phyloP scores from a whole-genome alignment of 2,888 invertebrate genomes.

The Allygus modestus region DNA sequence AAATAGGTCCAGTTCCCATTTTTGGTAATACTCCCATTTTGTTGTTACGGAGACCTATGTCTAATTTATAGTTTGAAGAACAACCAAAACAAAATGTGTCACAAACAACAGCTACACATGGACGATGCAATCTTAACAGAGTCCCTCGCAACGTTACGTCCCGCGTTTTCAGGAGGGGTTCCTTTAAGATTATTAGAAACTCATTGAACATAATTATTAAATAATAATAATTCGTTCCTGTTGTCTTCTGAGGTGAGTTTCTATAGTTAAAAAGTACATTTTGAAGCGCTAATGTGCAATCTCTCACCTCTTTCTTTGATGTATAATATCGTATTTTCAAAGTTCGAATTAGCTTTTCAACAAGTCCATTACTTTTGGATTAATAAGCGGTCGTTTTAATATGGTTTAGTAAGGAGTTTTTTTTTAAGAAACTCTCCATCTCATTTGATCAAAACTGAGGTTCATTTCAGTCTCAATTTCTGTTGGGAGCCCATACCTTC shows the following conservation, averaged over 20 bases:
- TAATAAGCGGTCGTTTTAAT: background rate
- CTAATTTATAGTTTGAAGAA: too few relatives aligned
- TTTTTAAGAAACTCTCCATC: background rate
- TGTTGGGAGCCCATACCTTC: slow-evolving; percentile 21
- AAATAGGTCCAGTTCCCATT: too few relatives aligned
- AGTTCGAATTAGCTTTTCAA: slow-evolving; percentile 7
- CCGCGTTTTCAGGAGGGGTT: too few relatives aligned
- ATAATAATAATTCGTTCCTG: too few relatives aligned
- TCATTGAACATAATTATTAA: too few relatives aligned
- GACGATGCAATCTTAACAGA: too few relatives aligned
- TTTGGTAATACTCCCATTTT: too few relatives aligned
- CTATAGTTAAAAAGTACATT: slow-evolving; percentile 55
- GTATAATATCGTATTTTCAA: background rate
- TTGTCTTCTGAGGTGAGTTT: slow-evolving; percentile 54
- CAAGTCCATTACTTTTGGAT: background rate
- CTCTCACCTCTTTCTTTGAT: slow-evolving; percentile 17
- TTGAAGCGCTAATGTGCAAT: slow-evolving; percentile 2
- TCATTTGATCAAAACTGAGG: slow-evolving; percentile 21
- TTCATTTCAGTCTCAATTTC: slow-evolving; percentile 17
- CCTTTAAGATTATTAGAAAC: too few relatives aligned
- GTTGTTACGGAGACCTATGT: too few relatives aligned
- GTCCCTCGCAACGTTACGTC: too few relatives aligned
- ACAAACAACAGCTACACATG: too few relatives aligned
- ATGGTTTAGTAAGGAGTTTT: background rate
- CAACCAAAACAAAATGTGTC: too few relatives aligned